Evolutionary conservation across 2,113 vertebrate species (phyloP).

Genomic region (Scomber colias): DNA sequence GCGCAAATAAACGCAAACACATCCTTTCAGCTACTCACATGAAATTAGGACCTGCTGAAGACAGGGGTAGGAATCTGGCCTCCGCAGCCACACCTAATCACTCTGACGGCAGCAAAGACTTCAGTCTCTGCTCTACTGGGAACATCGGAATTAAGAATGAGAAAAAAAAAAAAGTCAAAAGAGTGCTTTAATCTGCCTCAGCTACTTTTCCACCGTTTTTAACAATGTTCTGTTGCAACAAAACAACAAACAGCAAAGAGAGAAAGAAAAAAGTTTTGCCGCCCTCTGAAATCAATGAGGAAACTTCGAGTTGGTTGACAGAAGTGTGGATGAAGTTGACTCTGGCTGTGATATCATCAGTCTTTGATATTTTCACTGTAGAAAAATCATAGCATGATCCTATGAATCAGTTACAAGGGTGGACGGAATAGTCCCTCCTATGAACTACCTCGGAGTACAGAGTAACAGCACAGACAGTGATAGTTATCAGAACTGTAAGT

Average conservation of each 20-base stretch:
- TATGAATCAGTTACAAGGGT: slow-evolving; percentile 69
- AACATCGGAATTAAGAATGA: slow-evolving; percentile 74
- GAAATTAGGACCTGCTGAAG: slow-evolving; percentile 81
- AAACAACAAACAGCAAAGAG: slow-evolving; percentile 73
- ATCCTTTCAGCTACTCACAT: slow-evolving; percentile 85
- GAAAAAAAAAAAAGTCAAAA: slow-evolving; percentile 36
- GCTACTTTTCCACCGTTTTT: slow-evolving; percentile 76
- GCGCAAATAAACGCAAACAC: slow-evolving; percentile 84
- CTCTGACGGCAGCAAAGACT: slow-evolving; percentile 80
- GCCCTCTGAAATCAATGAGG: slow-evolving; percentile 68
- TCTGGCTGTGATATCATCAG: slow-evolving; percentile 57
- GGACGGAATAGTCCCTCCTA: slow-evolving; percentile 66
- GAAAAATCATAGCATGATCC: slow-evolving; percentile 59
- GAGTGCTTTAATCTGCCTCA: slow-evolving; percentile 83
- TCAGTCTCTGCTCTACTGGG: slow-evolving; percentile 75
- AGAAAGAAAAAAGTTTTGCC: slow-evolving; percentile 68
- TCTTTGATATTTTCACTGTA: slow-evolving; percentile 69
- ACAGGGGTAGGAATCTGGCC: slow-evolving; percentile 77
- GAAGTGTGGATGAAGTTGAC: slow-evolving; percentile 64
- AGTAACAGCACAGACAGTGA: slow-evolving; percentile 51
- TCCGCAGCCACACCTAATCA: slow-evolving; percentile 87
- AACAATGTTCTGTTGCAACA: slow-evolving; percentile 69
- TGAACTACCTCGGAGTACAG: slow-evolving; percentile 53
- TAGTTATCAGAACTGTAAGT: slow-evolving; percentile 67
- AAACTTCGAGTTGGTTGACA: slow-evolving; percentile 71